A percentile compares a stretch with the other conserved stretches of the same genome.
These are phyloP conservation scores for Plecturocebus donacophilus DNA, from an alignment of 2,113 vertebrate species.

Conservation along the genomic window DNA sequence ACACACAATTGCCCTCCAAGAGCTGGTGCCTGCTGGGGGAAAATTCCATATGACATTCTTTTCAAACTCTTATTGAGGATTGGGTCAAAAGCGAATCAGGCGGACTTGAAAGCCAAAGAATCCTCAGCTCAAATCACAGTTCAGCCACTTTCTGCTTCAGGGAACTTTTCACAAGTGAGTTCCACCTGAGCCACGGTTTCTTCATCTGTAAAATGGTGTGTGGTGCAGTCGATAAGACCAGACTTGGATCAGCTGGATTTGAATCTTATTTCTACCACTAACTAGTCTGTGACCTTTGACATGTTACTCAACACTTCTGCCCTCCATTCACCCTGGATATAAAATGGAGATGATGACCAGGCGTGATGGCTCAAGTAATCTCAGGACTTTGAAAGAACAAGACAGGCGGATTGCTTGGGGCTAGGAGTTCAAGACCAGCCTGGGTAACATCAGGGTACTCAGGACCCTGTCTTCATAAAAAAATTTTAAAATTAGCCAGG, in stretches of 20 bases:
- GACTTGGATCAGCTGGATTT: background rate
- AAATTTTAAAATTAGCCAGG: too few relatives aligned
- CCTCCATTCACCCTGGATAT: background rate
- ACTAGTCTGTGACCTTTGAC: background rate
- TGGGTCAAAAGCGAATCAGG: rapidly evolving
- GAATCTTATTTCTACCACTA: background rate
- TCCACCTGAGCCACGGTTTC: too few relatives aligned
- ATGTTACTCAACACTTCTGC: background rate
- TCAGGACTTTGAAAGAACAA: too few relatives aligned
- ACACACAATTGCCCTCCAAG: background rate
- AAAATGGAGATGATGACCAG: too few relatives aligned
- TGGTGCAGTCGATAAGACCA: too few relatives aligned
- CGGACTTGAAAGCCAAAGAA: background rate
- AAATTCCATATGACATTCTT: too few relatives aligned
- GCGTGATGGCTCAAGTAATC: too few relatives aligned
- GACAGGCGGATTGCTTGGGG: too few relatives aligned
- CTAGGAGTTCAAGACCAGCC: too few relatives aligned
- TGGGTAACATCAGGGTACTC: too few relatives aligned
- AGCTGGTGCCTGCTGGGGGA: background rate
- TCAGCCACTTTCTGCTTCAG: background rate
- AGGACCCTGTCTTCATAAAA: too few relatives aligned
- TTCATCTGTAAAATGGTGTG: background rate
- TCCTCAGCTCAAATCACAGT: background rate
- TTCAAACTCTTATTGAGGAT: background rate
- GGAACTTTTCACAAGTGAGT: background rate